Conservation (phyloP, 1,140 invertebrate genomes). For the Drosophila auraria region DNA sequence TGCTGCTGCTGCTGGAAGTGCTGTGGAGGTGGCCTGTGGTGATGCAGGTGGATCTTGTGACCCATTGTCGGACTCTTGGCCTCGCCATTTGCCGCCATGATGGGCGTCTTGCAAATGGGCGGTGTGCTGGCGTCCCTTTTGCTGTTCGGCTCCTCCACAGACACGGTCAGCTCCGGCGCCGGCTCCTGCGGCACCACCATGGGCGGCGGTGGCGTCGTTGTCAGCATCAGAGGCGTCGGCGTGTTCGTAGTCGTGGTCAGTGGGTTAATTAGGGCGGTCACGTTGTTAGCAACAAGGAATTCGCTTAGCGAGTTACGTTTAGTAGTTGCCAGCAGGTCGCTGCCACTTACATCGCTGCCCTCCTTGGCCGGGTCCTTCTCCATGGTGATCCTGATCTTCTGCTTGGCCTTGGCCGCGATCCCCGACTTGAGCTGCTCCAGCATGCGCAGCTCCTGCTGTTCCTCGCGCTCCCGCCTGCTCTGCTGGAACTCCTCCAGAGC, state of each 20-base stretch:
- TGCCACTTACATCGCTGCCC: conserved; percentile 76
- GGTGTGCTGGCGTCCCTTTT: conserved; percentile 67
- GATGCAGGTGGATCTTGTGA: conserved; percentile 35
- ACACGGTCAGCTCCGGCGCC: conserved; percentile 19
- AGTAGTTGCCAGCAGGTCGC: conserved; percentile 33
- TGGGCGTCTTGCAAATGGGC: conserved; percentile 68
- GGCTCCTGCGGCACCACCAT: conserved; percentile 24
- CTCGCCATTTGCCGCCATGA: conserved; percentile 70
- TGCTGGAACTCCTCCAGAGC: conserved; percentile 85
- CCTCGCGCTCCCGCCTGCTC: conserved; percentile 62
- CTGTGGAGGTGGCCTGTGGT: conserved; percentile 32
- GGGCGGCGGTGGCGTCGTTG: conserved; percentile 41
- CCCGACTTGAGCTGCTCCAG: conserved; percentile 88
- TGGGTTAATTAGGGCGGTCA: conserved; percentile 78
- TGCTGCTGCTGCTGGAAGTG: conserved; percentile 30
- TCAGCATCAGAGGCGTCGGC: neutral
- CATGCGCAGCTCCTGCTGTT: conserved; percentile 87
- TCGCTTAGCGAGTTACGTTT: conserved; percentile 84
- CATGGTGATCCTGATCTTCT: conserved; percentile 85
- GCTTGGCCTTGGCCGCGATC: conserved; percentile 88
- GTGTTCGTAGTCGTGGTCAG: conserved; percentile 41
- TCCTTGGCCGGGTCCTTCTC: conserved; percentile 75
- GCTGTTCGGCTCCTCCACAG: conserved; percentile 36
- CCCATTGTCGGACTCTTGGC: conserved; percentile 64
- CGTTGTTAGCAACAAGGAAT: conserved; percentile 84